Base-by-base conservation (phyloP, 1,140 invertebrate genomes). In the Drosophila quadrilineata region DNA sequence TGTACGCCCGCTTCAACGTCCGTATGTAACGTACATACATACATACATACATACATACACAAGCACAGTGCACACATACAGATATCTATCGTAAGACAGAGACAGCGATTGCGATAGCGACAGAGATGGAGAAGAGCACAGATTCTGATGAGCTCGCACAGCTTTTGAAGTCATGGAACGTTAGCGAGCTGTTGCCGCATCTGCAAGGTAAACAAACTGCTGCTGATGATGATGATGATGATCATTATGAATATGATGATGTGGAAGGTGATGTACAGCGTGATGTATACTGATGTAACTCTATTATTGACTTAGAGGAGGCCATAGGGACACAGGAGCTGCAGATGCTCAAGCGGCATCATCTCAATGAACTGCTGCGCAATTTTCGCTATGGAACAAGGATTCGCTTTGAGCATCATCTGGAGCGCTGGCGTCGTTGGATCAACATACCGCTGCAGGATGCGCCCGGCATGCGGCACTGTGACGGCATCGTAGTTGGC, bases 371-470 rank as follows among this genome's bases (percentile, higher is more conserved):
- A n/a, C 38, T 87, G 5, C 45, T 88, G 19, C 38, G 66, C 2
- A 72, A 84, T 19, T 76, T 84, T 46, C 65, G 77, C 2, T 86
- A 69, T 3, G 82, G 80, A 1, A 86, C 80, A 0, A 46, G 82
- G 1, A 87, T 86, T 5, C 75, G 80, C 9, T 86, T 86, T 3
- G 80, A 86, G 36, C 80, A 86, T 46, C 68, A 86, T 19, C 21
- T 86, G 58, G 75, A 87, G n/a, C 82, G 77, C 3, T 88, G 87
- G 80, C 80, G 80, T 0, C 70, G 75, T 9, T 80, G 75, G 71
- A 41, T 87, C 1, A 77, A 80, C 19, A 48, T 87, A 12, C 80
- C 82, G 3, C 43, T 69, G 3, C 71, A 69, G 49, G 74, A 65
- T 0, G 17, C 6, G 16, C 5, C 8, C 2, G 10, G 4, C 22